A percentile compares a stretch with the other conserved stretches of the same genome.
These are phyloP conservation scores for Heliocidaris erythrogramma DNA, from an alignment of 35 echinoderm and acorn worm genomes.

Conservation along the genomic window DNA sequence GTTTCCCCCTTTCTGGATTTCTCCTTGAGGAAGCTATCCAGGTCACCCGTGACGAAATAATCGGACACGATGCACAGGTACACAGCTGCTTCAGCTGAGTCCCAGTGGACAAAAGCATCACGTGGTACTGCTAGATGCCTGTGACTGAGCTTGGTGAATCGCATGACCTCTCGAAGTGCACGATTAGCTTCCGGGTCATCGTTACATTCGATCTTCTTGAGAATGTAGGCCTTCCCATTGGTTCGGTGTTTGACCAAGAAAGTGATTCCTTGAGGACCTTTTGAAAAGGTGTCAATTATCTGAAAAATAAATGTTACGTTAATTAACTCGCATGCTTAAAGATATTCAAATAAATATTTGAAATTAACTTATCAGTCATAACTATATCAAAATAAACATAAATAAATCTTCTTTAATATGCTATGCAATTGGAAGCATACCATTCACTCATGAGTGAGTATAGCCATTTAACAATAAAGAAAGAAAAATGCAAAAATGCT, in stretches of 20 bases:
- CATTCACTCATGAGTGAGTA: no score
- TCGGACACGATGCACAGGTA: slow-evolving; percentile 10
- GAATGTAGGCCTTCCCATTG: background rate
- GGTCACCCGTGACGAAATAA: slow-evolving; percentile 18
- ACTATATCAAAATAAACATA: no score
- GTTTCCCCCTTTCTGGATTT: slow-evolving; percentile 17
- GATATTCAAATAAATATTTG: no score
- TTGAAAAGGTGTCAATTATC: background rate
- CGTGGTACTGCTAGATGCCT: background rate
- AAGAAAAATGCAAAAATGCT: no score
- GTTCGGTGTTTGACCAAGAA: slow-evolving; percentile 19
- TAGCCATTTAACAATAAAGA: no score
- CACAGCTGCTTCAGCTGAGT: background rate
- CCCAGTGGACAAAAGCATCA: slow-evolving; percentile 26
- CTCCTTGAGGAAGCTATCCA: slow-evolving; percentile 27
- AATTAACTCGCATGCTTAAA: background rate
- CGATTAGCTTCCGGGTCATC: slow-evolving; percentile 33
- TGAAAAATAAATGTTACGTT: background rate
- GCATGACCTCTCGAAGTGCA: slow-evolving; percentile 37
- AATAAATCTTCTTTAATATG: no score
- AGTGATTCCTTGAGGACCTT: slow-evolving; percentile 23
- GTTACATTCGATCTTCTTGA: slow-evolving; percentile 44
- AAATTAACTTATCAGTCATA: no score
- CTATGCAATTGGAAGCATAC: no score
- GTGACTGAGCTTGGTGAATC: slow-evolving; percentile 17